Conservation (phyloP, 2,113 vertebrate species). For the Arizona elegans region DNA sequence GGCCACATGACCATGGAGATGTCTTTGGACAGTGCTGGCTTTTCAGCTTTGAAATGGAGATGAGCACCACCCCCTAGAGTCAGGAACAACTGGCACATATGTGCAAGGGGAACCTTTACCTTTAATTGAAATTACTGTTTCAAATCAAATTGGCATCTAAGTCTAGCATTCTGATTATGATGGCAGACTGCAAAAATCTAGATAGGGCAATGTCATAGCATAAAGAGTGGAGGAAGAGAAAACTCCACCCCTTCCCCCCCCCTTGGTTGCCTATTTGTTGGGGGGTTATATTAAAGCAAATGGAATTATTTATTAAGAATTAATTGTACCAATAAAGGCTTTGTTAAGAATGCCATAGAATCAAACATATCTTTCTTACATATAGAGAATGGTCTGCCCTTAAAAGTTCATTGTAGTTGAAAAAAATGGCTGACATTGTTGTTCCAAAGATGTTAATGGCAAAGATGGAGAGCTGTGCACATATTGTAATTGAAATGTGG, state of each 20-base stretch:
- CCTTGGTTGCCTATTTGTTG: too few relatives aligned
- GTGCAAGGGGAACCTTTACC: too few relatives aligned
- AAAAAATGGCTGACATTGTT: background rate
- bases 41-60: too few relatives aligned
- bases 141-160: background rate
- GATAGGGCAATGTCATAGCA: background rate
- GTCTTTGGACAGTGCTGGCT: too few relatives aligned
- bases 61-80: too few relatives aligned
- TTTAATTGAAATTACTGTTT: background rate
- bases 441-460: background rate
- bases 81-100: too few relatives aligned
- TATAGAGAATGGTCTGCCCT: background rate
- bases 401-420: background rate
- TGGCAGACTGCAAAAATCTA: background rate
- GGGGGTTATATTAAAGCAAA: background rate
- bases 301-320: background rate
- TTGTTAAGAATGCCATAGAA: background rate
- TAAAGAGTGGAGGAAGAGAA: too few relatives aligned
- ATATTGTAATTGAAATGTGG: background rate
- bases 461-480: background rate
- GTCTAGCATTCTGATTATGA: background rate
- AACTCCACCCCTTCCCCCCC: background rate
- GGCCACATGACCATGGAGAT: too few relatives aligned
- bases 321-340: background rate
- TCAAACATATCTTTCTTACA: background rate